A percentile compares a stretch with the other conserved stretches of the same genome.
Evolutionary conservation across 2,888 invertebrate genomes (phyloP).

Genomic region (Calameuta pallipes): DNA sequence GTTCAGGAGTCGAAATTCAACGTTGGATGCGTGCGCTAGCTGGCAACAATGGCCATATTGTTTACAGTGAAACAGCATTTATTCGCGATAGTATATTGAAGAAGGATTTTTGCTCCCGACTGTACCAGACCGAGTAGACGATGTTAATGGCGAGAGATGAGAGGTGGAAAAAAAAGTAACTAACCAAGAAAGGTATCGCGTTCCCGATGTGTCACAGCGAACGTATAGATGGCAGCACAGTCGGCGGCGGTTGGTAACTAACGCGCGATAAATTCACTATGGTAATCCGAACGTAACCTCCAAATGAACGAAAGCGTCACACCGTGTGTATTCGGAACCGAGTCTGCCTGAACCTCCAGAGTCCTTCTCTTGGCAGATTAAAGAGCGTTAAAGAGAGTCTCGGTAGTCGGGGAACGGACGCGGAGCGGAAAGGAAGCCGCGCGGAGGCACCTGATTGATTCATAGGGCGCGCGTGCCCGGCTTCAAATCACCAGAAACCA

Average conservation of each 20-base stretch:
- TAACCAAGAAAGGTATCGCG: not conserved
- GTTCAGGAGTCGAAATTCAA: not conserved
- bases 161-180: not conserved
- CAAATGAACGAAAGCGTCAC: not conserved
- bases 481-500: conserved; percentile 66
- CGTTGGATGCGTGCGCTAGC: too few species aligned
- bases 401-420: not conserved
- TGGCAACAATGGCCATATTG: too few species aligned
- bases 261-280: not conserved
- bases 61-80: too few species aligned
- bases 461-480: conserved; percentile 66
- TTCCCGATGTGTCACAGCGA: not conserved
- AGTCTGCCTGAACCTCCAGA: not conserved
- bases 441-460: conserved; percentile 59
- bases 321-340: not conserved
- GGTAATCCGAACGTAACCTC: not conserved
- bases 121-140: too few species aligned
- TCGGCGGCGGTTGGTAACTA: not conserved
- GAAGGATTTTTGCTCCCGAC: too few species aligned
- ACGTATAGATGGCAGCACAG: not conserved
- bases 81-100: too few species aligned
- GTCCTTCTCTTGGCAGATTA: conserved; percentile 1
- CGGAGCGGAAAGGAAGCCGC: conserved; percentile 3
- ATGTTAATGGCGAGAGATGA: not conserved
- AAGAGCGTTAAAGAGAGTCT: not conserved